phyloP scores from a whole-genome alignment of 2,888 invertebrate species.

The Lymantria monacha region DNA sequence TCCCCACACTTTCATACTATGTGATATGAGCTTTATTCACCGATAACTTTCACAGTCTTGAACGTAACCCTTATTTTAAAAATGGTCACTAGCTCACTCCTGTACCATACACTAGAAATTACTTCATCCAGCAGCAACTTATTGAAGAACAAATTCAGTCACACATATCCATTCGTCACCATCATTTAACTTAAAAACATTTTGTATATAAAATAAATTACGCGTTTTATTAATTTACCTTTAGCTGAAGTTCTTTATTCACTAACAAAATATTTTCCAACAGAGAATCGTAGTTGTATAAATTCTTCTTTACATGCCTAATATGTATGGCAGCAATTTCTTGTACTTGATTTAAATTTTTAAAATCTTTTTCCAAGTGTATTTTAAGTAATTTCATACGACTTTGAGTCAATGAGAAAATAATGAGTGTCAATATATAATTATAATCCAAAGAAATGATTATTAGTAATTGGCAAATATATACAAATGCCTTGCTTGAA shows the following conservation, averaged over 20 bases:
- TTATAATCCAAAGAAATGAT: neutral
- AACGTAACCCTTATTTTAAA: no score
- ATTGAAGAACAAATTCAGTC: neutral
- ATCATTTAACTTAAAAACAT: neutral
- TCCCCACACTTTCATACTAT: no score
- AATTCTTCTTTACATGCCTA: slow-evolving; percentile 1
- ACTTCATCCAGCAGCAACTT: neutral
- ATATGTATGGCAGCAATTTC: neutral
- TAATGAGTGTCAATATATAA: neutral
- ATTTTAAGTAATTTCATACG: neutral
- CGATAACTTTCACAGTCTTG: no score
- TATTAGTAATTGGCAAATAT: neutral
- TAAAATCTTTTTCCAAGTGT: neutral
- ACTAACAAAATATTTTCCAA: slow-evolving; percentile 5
- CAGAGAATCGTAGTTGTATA: slow-evolving; percentile 6
- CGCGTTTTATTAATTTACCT: neutral
- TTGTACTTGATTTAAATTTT: neutral
- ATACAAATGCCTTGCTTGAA: neutral
- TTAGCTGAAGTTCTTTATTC: slow-evolving; percentile 2
- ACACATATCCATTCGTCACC: neutral
- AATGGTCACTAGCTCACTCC: no score
- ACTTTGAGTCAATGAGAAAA: slow-evolving; percentile 3
- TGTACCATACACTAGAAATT: neutral
- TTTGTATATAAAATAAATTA: neutral
- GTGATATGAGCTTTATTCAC: no score